Base-by-base conservation (phyloP, 2,113 vertebrate species). In the Periophthalmus modestus region DNA sequence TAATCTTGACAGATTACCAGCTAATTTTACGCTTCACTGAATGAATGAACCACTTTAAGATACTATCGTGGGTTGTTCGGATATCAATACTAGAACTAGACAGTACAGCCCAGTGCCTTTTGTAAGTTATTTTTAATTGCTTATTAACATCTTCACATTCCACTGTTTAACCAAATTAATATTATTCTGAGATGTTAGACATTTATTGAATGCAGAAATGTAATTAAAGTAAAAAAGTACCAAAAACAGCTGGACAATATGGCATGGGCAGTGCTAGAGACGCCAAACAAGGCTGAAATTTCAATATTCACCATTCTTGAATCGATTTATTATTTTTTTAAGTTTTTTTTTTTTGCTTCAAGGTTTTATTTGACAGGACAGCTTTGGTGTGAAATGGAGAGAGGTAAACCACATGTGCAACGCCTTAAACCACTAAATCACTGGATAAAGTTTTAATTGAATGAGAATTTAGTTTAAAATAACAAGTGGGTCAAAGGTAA, bases 1-100 rank as follows among this genome's bases (percentile, higher is more conserved):
- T 62, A 62, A 62, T 62, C 59, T 34, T 62, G 59, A 62, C 59
- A 62, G 28, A 62, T 62, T 34, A 62, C 59, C 59, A 62, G 28
- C 28, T 62, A 34, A 62, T 62, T 62, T 62, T 28, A 62, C 28
- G 28, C 28, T 62, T 62, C 59, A 62, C 28, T 62, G 59, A 62
- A 62, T 62, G 28, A 36, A 65, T 65, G 62, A 65, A n/a, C 33
- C 34, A 43, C 62, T 65, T 18, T 65, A 39, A 16, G 11, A 19
- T 65, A n/a, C 34, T 43, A 39, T 65, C 34, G n/a, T n/a, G 19
- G 62, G 62, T 39, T 65, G 62, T 43, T 39, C 62, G 34, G 62
- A 65, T 65, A 65, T 62, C 59, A 62, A 62, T 62, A 62, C 15
- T 34, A 62, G 59, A 9, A 62, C 59, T 62, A 34, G 59, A 28